Evolutionary conservation across 2,113 vertebrate species (phyloP).

Genomic region (Sander vitreus): DNA sequence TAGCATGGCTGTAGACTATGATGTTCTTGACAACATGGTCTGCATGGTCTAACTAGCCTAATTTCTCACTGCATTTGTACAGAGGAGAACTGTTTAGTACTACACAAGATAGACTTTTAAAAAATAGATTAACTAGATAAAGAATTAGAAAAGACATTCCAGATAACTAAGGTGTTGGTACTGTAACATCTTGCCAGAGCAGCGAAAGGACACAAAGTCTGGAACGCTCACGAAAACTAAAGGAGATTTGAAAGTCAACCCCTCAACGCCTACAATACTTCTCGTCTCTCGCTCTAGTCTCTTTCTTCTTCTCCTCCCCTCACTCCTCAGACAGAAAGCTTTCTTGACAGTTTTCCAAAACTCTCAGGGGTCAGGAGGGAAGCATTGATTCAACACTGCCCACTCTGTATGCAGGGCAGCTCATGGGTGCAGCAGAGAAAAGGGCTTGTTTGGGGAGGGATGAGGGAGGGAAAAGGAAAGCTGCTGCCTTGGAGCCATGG

Average conservation of each 20-base stretch:
- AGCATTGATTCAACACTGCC: constrained; percentile 76
- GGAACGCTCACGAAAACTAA: constrained; percentile 24
- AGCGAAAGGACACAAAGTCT: constrained; percentile 21
- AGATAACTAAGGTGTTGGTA: constrained; percentile 26
- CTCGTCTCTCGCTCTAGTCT: neutral
- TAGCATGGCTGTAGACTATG: neutral
- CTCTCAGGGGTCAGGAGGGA: constrained; percentile 67
- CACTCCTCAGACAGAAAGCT: constrained; percentile 68
- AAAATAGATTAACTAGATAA: constrained; percentile 31
- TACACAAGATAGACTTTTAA: constrained; percentile 9
- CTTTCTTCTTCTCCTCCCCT: constrained; percentile 17
- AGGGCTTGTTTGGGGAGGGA: constrained; percentile 54
- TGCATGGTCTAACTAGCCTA: neutral
- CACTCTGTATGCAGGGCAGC: constrained; percentile 74
- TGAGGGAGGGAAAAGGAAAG: neutral
- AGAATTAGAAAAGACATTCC: constrained; percentile 24
- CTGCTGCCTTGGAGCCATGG: constrained; percentile 33
- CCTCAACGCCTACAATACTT: neutral
- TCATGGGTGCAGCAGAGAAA: constrained; percentile 67
- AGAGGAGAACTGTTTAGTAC: neutral
- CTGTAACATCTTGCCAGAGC: constrained; percentile 13
- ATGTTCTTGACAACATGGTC: neutral
- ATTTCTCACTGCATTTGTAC: neutral
- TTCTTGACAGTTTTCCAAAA: constrained; percentile 75
- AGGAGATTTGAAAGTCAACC: constrained; percentile 64